phyloP scores from a whole-genome alignment of 53 echinoderm and acorn worm genomes.

The Echinarachnius parma region DNA sequence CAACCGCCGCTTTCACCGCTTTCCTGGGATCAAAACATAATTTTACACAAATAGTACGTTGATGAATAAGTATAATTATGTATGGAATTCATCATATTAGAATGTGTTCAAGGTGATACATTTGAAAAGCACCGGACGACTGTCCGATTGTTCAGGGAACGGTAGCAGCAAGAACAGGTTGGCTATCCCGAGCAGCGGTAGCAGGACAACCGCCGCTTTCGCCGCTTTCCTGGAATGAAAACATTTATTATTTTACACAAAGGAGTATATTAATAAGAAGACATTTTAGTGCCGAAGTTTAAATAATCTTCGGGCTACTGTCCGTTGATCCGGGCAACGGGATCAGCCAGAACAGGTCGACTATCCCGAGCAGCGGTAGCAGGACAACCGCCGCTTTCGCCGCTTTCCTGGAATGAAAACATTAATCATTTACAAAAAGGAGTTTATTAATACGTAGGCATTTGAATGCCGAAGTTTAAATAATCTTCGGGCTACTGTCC shows the following conservation, averaged over 20 bases:
- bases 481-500: conserved; percentile 36
- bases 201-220: conserved; percentile 75
- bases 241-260: too few relatives aligned
- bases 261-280: too few relatives aligned
- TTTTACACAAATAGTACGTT: too few relatives aligned
- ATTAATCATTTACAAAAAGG: too few relatives aligned
- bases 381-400: conserved; percentile 80
- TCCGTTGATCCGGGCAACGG: conserved; percentile 36
- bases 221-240: conserved; percentile 98
- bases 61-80: too few relatives aligned
- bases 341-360: conserved; percentile 69
- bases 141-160: conserved; percentile 21
- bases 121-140: conserved; percentile 48
- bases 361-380: conserved; percentile 81
- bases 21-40: too few relatives aligned
- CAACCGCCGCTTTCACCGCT: conserved; percentile 82
- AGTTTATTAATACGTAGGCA: too few relatives aligned
- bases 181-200: conserved; percentile 81
- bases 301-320: too few relatives aligned
- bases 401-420: conserved; percentile 98
- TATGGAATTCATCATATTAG: too few relatives aligned
- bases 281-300: too few relatives aligned
- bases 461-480: too few relatives aligned
- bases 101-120: conserved; percentile 56
- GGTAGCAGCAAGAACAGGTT: conserved; percentile 73